Base-by-base conservation (phyloP, 2,797 vertebrate species). In the Phrynocephalus forsythii region DNA sequence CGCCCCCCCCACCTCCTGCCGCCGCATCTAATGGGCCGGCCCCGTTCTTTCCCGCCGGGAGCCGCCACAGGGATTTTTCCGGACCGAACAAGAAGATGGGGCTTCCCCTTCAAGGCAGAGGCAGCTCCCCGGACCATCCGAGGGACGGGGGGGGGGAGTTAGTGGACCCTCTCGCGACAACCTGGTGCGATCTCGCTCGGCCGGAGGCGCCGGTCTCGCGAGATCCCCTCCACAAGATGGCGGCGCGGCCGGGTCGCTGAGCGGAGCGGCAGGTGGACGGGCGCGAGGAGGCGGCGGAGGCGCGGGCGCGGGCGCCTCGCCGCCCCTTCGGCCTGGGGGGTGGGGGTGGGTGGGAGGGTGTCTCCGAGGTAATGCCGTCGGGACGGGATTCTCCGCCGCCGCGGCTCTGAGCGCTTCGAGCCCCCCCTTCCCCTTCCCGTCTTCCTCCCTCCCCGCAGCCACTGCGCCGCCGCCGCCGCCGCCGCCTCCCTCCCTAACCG, bases 141-240 rank as follows among this genome's bases (percentile, higher is more conserved):
- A 44, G 38, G 38, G 38, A 44, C 38, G 38, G 38, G 38, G 38
- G 38, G 38, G 38, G 38, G 38, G 38, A 44, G 38, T 44, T 44
- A 44, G 38, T 44, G 38, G 38, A 33, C 82, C 76, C 24, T 94
- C 92, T 95, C 95, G 95, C 95, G 95, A 95, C 91, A 44, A 90
- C 72, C 24, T 87, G 20, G 44, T 10, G 85, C 72, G 68, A 73
- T 66, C 52, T 73, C 68, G 80, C 69, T 0, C 8, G 1, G 18
- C 1, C 2, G 2, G 26, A 20, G 28, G 48, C 16, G 0, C 6
- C 6, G 89, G 22, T 97, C 95, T 96, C 97, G 97, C 97, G 97
- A 97, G 96, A 97, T n/a, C 87, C 38, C 60, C 77, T 83, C 92
- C 94, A 96, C 97, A 98, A 98, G 96, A 95, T 95, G 94, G 96